Base-by-base conservation (phyloP, 2,888 invertebrate genomes). In the Theodoxus fluviatilis region DNA sequence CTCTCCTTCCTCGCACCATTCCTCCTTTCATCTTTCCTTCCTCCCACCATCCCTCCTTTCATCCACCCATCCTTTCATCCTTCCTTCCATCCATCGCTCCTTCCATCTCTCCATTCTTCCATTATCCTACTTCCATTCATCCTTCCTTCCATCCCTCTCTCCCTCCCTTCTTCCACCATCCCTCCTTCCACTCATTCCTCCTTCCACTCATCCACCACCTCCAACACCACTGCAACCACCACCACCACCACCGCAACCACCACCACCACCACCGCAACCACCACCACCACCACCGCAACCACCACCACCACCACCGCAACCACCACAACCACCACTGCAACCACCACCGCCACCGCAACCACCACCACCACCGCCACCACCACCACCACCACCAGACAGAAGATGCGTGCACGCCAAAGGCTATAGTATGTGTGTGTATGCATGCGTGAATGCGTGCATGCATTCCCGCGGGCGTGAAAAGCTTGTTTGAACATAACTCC, bases 171-270 rank as follows among this genome's bases (percentile, higher is more conserved):
- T 28, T 68, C 68, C 31, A 37, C 59, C 68, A 40, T 28, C 59
- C 68, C 40, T 28, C 59, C 68, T 59, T 28, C 59, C 68, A 40
- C 31, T 67, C 67, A 37, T 25, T 67, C 67, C 52, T 3, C 35
- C 49, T 49, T 3, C 52, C 67, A 37, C 12, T n/a, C n/a, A n/a
- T n/a, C n/a, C n/a, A n/a, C n/a, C n/a, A n/a, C n/a, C n/a, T n/a
- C n/a, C n/a, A n/a, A n/a, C 15, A 55, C 22, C 15, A 55, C 22
- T 9, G 22, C 7, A 7, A 55, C 22, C 15, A 55, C 22, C 15
- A 55, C 22, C 15, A 55, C 22, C 15, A 55, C 22, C 15, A 55
- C 22, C 15, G 15, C 18, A 7, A 43, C 43, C 43, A 43, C 43
- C 43, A 43, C 43, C 43, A 43, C 43, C 43, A 43, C 43, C 43